A percentile compares a stretch with the other conserved stretches of the same genome.
Conservation (phyloP, 2,797 vertebrate species). For the Gallinago nigripennis region DNA sequence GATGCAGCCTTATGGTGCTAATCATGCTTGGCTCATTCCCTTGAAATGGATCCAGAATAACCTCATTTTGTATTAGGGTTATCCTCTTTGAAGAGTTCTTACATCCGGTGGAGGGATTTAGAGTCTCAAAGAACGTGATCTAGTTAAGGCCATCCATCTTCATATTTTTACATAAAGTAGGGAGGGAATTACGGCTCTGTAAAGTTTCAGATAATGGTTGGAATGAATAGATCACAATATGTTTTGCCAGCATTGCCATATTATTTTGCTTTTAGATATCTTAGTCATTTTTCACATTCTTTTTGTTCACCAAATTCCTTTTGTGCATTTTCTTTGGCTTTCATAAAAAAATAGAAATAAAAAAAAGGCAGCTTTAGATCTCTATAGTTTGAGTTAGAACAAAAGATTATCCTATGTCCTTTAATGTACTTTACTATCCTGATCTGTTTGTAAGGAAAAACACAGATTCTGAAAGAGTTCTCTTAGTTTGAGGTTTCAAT, state of each 20-base stretch:
- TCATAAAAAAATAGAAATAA: neutral
- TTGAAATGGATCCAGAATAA: slow-evolving; percentile 43
- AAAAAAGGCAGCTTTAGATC: neutral
- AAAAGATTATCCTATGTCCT: neutral
- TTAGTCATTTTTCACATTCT: neutral
- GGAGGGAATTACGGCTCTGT: neutral
- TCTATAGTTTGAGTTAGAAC: neutral
- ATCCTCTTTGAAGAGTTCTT: neutral
- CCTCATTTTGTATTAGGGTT: slow-evolving; percentile 5
- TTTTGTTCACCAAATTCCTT: neutral
- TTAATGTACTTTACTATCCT: neutral
- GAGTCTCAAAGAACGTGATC: neutral
- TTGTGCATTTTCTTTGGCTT: neutral
- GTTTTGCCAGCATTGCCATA: neutral
- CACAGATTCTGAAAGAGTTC: neutral
- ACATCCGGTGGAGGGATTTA: neutral
- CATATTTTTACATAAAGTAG: neutral
- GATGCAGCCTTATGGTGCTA: slow-evolving; percentile 46
- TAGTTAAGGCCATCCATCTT: neutral
- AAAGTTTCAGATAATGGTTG: neutral
- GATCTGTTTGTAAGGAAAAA: neutral
- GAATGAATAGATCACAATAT: neutral
- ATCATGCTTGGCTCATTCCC: slow-evolving; percentile 27
- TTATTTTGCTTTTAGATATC: neutral
- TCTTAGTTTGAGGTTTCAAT: neutral